A percentile compares a stretch with the other conserved stretches of the same genome.
Evolutionary conservation across 2,888 invertebrate species (phyloP).

Genomic region (Eristalis tenax): DNA sequence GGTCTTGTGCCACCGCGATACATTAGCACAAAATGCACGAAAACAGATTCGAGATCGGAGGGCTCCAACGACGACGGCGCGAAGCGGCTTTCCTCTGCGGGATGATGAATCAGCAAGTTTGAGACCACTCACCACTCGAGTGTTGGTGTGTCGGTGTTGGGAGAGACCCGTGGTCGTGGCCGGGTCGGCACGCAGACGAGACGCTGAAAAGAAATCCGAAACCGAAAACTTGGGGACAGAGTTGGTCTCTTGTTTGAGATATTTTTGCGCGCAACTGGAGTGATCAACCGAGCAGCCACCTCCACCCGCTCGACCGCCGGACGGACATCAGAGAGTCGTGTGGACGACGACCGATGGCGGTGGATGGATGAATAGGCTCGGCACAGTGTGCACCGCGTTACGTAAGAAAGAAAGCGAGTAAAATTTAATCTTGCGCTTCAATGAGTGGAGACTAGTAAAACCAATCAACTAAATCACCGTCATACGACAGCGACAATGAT

Average conservation of each 20-base stretch:
- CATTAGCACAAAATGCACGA: constrained; percentile 32
- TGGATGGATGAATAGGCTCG: constrained; percentile 17
- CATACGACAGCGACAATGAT: constrained; percentile 44
- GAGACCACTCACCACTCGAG: constrained; percentile 53
- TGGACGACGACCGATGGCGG: background rate
- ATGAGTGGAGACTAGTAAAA: constrained; percentile 69
- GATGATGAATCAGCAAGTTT: constrained; percentile 65
- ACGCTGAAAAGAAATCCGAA: constrained; percentile 67
- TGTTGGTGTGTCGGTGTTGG: background rate
- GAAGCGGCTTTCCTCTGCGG: constrained; percentile 20
- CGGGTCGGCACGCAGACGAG: background rate
- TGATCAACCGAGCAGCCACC: constrained; percentile 15
- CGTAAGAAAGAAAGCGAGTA: constrained; percentile 69
- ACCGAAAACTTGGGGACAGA: constrained; percentile 51
- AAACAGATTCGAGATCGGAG: constrained; percentile 47
- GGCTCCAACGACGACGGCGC: background rate
- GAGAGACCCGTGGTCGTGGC: background rate
- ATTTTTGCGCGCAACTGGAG: constrained; percentile 32
- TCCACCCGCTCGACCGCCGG: constrained; percentile 41
- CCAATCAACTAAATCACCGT: constrained; percentile 70
- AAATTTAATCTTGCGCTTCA: constrained; percentile 71
- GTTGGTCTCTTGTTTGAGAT: constrained; percentile 6
- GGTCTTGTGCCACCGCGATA: constrained; percentile 59
- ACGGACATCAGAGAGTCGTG: constrained; percentile 28
- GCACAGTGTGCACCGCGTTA: constrained; percentile 47